Conservation (phyloP, 2,888 invertebrate species). For the Stenodema calcarata region DNA sequence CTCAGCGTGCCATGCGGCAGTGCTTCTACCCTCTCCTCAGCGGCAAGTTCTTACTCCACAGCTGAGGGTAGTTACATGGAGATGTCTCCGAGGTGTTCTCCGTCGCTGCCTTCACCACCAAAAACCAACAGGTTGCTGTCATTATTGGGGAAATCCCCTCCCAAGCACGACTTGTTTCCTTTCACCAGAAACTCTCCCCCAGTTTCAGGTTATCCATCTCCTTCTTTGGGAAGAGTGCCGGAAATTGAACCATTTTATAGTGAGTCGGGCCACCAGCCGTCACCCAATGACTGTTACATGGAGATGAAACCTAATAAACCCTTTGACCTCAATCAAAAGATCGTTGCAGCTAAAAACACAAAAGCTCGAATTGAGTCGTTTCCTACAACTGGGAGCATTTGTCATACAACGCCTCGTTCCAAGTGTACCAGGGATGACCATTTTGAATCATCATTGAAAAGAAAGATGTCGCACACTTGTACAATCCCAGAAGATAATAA, state of each 20-base stretch:
- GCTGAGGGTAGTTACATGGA: conserved; percentile 58
- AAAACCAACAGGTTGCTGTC: conserved; percentile 51
- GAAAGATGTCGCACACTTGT: conserved; percentile 55
- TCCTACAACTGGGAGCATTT: conserved; percentile 10
- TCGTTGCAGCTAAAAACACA: conserved; percentile 57
- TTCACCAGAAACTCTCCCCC: conserved; percentile 53
- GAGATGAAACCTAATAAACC: conserved; percentile 62
- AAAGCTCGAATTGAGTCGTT: conserved; percentile 56
- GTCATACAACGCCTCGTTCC: conserved; percentile 6
- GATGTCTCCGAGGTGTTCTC: conserved; percentile 57
- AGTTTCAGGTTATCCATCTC: conserved; percentile 53
- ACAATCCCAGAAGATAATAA: conserved; percentile 55
- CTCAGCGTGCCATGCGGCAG: conserved; percentile 55
- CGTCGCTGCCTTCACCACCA: conserved; percentile 57
- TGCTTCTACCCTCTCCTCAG: conserved; percentile 53
- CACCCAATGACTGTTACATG: conserved; percentile 59
- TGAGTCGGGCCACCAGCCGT: not conserved
- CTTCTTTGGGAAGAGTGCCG: conserved; percentile 59
- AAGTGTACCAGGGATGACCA: conserved; percentile 57
- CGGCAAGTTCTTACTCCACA: conserved; percentile 57
- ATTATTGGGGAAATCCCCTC: conserved; percentile 52
- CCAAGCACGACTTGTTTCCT: conserved; percentile 37
- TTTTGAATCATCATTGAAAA: conserved; percentile 61
- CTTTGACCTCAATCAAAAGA: conserved; percentile 51
- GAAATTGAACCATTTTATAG: conserved; percentile 57